These are phyloP conservation scores for Proisotoma minuta DNA, from an alignment of 2,888 invertebrate genomes.

Conservation along the genomic window DNA sequence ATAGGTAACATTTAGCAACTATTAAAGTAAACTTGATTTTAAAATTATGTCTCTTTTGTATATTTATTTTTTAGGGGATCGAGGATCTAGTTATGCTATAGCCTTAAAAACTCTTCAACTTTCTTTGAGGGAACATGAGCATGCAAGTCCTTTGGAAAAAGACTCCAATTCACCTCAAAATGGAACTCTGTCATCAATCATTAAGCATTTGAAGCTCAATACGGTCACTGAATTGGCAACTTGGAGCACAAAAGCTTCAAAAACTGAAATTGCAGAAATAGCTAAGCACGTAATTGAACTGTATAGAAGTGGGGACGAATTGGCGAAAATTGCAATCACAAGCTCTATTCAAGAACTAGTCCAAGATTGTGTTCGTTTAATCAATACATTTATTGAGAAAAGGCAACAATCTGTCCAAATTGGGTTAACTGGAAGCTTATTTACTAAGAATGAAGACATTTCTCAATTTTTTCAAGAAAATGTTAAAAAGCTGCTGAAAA, in stretches of 20 bases:
- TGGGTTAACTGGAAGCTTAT: slow-evolving; percentile 45
- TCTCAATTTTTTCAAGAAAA: slow-evolving; percentile 18
- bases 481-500: slow-evolving; percentile 6
- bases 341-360: slow-evolving; percentile 35
- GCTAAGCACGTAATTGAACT: slow-evolving; percentile 23
- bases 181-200: slow-evolving; percentile 6
- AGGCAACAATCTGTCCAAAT: slow-evolving; percentile 21
- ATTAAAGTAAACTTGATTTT: neutral
- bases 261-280: slow-evolving; percentile 37
- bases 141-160: slow-evolving; percentile 7
- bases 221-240: slow-evolving; percentile 29
- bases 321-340: slow-evolving; percentile 24
- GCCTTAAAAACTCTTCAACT: slow-evolving; percentile 31
- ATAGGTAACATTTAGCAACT: slow-evolving; percentile 25
- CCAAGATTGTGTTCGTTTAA: slow-evolving; percentile 32
- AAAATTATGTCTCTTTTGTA: neutral
- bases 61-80: slow-evolving; percentile 25
- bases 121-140: slow-evolving; percentile 37
- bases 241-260: slow-evolving; percentile 38
- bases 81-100: slow-evolving; percentile 41
- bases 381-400: slow-evolving; percentile 29
- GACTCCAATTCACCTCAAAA: neutral
- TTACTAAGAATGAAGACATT: slow-evolving; percentile 39
- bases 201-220: slow-evolving; percentile 23
- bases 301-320: slow-evolving; percentile 26